Percentiles rank a stretch among this genome's conserved stretches.
These are phyloP conservation scores for Crematogaster levior DNA, from an alignment of 2,888 invertebrate genomes.

Conservation along the genomic window DNA sequence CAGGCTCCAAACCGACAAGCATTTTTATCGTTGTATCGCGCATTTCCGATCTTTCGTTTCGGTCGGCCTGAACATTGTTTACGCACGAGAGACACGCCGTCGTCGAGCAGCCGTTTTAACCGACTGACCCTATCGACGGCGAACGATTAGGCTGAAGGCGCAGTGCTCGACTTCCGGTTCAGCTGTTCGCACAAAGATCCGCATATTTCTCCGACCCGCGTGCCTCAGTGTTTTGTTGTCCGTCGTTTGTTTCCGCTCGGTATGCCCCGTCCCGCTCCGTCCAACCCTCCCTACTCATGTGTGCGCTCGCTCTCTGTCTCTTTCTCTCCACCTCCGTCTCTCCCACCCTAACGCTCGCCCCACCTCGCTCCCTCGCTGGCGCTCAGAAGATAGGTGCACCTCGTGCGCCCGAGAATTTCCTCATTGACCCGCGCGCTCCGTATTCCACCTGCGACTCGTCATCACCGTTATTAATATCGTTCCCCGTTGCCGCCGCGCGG, in stretches of 20 bases:
- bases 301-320: constrained; percentile 2
- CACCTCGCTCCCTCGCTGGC: constrained; percentile 8
- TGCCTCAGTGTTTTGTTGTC: constrained; percentile 29
- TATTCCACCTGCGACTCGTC: constrained; percentile 64
- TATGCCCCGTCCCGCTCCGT: constrained; percentile 1
- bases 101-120: constrained; percentile 58
- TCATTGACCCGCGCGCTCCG: constrained; percentile 66
- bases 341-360: neutral
- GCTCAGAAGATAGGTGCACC: constrained; percentile 60
- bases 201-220: constrained; percentile 69
- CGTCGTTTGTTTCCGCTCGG: constrained; percentile 38
- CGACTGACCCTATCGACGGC: constrained; percentile 72
- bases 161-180: constrained; percentile 76
- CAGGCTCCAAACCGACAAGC: neutral
- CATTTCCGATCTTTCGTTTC: neutral
- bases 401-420: constrained; percentile 62
- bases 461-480: constrained; percentile 61
- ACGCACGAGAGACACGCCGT: constrained; percentile 50
- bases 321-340: constrained; percentile 34
- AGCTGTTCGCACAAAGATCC: constrained; percentile 75
- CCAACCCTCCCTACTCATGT: neutral
- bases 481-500: constrained; percentile 51
- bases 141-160: constrained; percentile 73
- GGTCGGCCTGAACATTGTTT: constrained; percentile 26
- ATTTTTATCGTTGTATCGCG: neutral